A percentile compares a stretch with the other conserved stretches of the same genome.
Evolutionary conservation across 2,797 vertebrate species (phyloP).

Genomic region (Serranus cabrilla): DNA sequence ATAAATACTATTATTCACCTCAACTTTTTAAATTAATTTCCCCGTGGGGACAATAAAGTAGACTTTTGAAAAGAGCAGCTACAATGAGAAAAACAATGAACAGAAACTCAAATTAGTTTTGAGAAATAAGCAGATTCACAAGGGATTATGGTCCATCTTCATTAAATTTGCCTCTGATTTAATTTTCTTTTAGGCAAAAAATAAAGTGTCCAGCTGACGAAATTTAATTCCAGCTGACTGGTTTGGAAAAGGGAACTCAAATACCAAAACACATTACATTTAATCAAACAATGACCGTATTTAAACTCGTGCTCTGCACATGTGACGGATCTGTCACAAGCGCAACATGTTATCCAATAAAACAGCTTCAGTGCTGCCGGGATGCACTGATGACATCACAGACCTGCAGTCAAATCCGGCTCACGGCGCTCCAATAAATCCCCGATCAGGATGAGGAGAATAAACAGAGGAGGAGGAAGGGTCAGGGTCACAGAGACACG

Average conservation of each 20-base stretch:
- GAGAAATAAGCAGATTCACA: too few species aligned
- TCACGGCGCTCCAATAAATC: constrained; percentile 17
- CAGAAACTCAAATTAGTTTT: too few species aligned
- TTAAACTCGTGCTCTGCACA: not conserved
- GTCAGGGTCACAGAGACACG: not conserved
- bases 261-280: not conserved
- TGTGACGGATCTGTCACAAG: not conserved
- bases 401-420: constrained; percentile 1
- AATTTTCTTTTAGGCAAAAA: not conserved
- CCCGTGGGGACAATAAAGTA: too few species aligned
- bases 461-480: not conserved
- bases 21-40: too few species aligned
- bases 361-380: constrained; percentile 3
- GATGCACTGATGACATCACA: not conserved
- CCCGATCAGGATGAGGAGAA: not conserved
- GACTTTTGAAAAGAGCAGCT: too few species aligned
- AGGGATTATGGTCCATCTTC: too few species aligned
- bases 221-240: not conserved
- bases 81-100: too few species aligned
- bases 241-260: not conserved
- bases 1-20: too few species aligned
- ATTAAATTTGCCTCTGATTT: not conserved
- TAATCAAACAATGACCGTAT: not conserved
- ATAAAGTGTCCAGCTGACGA: too few species aligned
- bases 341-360: constrained; percentile 1